These are phyloP conservation scores for Ostrea denselamellosa DNA, from an alignment of 1,140 invertebrate genomes.

Conservation along the genomic window DNA sequence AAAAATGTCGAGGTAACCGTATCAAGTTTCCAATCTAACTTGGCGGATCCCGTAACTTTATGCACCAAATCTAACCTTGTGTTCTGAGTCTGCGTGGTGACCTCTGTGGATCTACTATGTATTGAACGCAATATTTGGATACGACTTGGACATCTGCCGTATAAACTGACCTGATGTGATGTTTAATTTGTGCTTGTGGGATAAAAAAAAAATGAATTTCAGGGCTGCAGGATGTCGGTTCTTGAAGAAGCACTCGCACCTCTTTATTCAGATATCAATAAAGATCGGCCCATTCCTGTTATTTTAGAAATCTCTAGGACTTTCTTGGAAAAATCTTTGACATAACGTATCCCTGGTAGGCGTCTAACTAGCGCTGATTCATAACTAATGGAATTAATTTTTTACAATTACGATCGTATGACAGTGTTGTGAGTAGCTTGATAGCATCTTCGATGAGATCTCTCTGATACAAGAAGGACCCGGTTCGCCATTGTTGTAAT, in stretches of 20 bases:
- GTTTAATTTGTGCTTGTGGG: too few species aligned
- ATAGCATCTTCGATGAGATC: conserved; percentile 12
- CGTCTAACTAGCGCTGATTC: neutral
- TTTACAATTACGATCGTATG: conserved; percentile 1
- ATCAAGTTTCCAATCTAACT: too few species aligned
- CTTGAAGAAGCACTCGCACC: neutral
- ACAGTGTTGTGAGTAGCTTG: neutral
- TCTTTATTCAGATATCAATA: neutral
- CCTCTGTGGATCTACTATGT: too few species aligned
- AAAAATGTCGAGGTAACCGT: too few species aligned
- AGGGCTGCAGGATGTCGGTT: neutral
- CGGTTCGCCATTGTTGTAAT: neutral
- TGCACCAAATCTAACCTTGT: too few species aligned
- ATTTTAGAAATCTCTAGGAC: neutral
- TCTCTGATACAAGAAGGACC: conserved; percentile 4
- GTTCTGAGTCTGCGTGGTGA: too few species aligned
- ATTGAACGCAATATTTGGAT: too few species aligned
- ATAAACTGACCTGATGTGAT: too few species aligned
- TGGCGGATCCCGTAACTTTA: too few species aligned
- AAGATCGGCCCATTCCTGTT: neutral
- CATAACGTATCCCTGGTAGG: neutral
- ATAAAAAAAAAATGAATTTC: neutral
- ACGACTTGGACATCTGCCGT: too few species aligned
- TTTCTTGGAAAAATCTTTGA: neutral
- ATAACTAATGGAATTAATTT: conserved; percentile 38